Evolutionary conservation across 2,888 invertebrate species (phyloP), one percentile per base, ranked within the genome.

Genomic region (Spialia ferax): DNA sequence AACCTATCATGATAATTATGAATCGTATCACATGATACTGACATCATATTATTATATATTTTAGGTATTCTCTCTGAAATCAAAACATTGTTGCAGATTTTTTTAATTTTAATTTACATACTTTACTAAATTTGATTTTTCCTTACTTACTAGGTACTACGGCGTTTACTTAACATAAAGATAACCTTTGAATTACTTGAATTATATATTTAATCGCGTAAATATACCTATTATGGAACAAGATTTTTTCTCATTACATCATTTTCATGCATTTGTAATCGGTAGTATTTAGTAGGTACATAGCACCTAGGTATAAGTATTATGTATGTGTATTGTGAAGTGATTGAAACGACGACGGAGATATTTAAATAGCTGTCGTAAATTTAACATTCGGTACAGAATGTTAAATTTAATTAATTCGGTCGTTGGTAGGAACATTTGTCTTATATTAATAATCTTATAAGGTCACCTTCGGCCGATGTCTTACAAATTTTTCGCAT

Each of bases 321-420:
- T 32, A 32, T 32, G 10, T 10, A 32, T 10, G 35, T n/a, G 20
- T 50, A 23, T n/a, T 50, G 32, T 26, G 52, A n/a, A 42, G 42
- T 45, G 59, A 69, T 69, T 63, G 29, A 68, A 68, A 64, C 64
- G 55, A 71, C 60, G 48, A 68, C 48, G 22, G 56, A 22, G 29
- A 48, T 65, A 71, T 71, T 69, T 55, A 69, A 71, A 71, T 68
- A 35, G 29, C 42, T 45, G 52, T 65, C 64, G 69, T 70, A 69
- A 60, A 45, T 65, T 70, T 57, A 15, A 69, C 60, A 56, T 71
- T 67, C 67, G 63, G 61, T 68, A n/a, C n/a, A n/a, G n/a, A n/a
- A n/a, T n/a, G n/a, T n/a, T n/a, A n/a, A n/a, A 69, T 67, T 63
- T 64, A 32, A 68, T 69, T 69, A 65, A 59, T 64, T 60, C 48